Conservation (phyloP, 1,140 invertebrate species). For the Drosophila rufa region DNA sequence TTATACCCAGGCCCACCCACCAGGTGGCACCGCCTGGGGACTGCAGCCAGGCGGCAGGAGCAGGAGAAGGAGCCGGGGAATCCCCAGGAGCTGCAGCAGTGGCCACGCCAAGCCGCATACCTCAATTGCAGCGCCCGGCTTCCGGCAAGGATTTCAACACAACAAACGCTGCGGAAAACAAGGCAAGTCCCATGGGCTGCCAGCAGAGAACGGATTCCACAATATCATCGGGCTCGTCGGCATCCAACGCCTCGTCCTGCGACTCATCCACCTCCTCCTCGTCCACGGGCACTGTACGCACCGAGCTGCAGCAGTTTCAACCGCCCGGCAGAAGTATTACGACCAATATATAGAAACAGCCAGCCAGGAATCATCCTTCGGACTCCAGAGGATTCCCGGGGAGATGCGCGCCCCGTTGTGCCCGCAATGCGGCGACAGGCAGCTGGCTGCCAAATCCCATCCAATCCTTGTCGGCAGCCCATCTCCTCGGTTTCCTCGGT, state of each 20-base stretch:
- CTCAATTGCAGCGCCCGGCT: constrained; percentile 67
- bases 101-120: constrained; percentile 56
- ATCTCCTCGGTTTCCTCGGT: constrained; percentile 20
- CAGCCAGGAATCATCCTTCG: constrained; percentile 20
- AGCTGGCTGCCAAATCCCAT: constrained; percentile 49
- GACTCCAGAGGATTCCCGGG: constrained; percentile 13
- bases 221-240: constrained; percentile 65
- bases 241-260: constrained; percentile 48
- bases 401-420: constrained; percentile 31
- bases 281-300: constrained; percentile 81
- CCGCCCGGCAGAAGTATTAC: constrained; percentile 62
- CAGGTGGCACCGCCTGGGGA: constrained; percentile 10
- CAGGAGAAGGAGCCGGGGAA: constrained; percentile 1
- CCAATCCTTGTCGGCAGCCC: constrained; percentile 23
- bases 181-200: constrained; percentile 26
- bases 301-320: constrained; percentile 74
- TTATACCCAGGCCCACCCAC: constrained; percentile 56
- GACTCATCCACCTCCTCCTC: constrained; percentile 68
- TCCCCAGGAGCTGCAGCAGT: constrained; percentile 8
- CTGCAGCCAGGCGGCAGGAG: constrained; percentile 10
- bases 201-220: constrained; percentile 60
- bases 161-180: constrained; percentile 18
- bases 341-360: constrained; percentile 60
- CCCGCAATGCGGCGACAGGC: constrained; percentile 56
- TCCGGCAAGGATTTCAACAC: constrained; percentile 56